phyloP scores from a whole-genome alignment of 2,888 invertebrate genomes.

The Orchesellides sinensis region DNA sequence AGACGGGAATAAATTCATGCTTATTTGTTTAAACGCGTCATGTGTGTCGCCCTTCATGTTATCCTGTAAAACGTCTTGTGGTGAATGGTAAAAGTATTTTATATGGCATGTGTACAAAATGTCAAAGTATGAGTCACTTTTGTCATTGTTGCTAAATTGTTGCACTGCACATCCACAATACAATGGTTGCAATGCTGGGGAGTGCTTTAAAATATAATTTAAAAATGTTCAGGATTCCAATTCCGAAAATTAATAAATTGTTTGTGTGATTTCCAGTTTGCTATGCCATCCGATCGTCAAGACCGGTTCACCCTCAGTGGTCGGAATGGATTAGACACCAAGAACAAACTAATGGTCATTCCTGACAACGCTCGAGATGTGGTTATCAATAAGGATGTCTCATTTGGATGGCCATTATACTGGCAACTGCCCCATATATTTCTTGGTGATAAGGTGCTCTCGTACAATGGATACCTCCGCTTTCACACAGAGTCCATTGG shows the following conservation, averaged over 20 bases:
- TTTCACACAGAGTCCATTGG: conserved; percentile 85
- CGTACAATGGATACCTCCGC: conserved; percentile 92
- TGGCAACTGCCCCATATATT: conserved; percentile 89
- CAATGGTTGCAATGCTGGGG: too few species aligned
- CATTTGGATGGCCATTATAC: conserved; percentile 85
- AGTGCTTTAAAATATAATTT: too few species aligned
- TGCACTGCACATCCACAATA: too few species aligned
- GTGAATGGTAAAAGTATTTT: too few species aligned
- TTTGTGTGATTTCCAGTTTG: conserved; percentile 75
- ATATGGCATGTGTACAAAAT: too few species aligned
- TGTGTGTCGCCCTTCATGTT: too few species aligned
- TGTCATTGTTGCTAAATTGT: too few species aligned
- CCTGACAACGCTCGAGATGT: conserved; percentile 81
- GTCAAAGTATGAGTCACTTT: too few species aligned
- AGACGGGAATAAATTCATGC: too few species aligned
- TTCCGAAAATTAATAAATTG: not conserved
- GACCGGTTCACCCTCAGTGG: conserved; percentile 68
- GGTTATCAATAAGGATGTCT: conserved; percentile 79
- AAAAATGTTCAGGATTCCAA: too few species aligned
- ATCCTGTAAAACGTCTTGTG: too few species aligned
- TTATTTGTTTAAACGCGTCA: too few species aligned
- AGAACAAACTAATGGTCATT: conserved; percentile 82
- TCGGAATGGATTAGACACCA: conserved; percentile 77
- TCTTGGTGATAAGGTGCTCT: conserved; percentile 90
- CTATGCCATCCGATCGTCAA: conserved; percentile 76